Evolutionary conservation across 2,888 invertebrate species (phyloP).

Genomic region (Callyntrura sp.): DNA sequence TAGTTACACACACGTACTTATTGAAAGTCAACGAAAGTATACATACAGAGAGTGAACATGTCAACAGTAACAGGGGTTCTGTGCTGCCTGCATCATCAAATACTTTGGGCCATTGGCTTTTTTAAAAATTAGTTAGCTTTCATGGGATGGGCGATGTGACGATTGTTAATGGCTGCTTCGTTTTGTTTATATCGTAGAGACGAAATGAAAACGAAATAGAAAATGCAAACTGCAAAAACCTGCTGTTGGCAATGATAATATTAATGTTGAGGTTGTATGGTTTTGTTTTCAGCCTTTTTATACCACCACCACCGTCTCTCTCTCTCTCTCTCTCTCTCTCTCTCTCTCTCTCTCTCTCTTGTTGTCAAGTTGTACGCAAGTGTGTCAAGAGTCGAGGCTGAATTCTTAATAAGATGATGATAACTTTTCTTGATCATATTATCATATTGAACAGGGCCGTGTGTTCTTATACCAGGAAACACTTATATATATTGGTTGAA

Average conservation of each 20-base stretch:
- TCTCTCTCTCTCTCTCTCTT: too few relatives aligned
- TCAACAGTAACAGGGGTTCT: not conserved
- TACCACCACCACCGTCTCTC: too few relatives aligned
- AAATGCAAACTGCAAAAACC: conserved; percentile 54
- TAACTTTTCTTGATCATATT: not conserved
- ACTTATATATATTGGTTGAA: conserved; percentile 13
- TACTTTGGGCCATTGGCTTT: not conserved
- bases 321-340: not conserved
- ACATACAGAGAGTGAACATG: conserved; percentile 15
- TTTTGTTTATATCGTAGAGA: conserved; percentile 30
- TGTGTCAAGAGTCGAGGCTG: conserved; percentile 55
- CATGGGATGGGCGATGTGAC: conserved; percentile 9
- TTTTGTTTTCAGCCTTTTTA: not conserved
- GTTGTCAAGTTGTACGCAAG: conserved; percentile 16
- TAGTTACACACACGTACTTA: conserved; percentile 21
- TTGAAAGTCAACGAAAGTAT: not conserved
- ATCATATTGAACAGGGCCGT: not conserved
- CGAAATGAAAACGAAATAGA: conserved; percentile 13
- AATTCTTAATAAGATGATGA: conserved; percentile 59
- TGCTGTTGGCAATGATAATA: conserved; percentile 32
- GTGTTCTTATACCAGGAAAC: not conserved
- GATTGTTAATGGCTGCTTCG: not conserved
- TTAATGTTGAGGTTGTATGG: conserved; percentile 16
- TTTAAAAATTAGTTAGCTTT: conserved; percentile 4
- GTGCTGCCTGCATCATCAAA: too few relatives aligned